Evolutionary conservation across 2,888 invertebrate species (phyloP).

Genomic region (Drymonia ruficornis): DNA sequence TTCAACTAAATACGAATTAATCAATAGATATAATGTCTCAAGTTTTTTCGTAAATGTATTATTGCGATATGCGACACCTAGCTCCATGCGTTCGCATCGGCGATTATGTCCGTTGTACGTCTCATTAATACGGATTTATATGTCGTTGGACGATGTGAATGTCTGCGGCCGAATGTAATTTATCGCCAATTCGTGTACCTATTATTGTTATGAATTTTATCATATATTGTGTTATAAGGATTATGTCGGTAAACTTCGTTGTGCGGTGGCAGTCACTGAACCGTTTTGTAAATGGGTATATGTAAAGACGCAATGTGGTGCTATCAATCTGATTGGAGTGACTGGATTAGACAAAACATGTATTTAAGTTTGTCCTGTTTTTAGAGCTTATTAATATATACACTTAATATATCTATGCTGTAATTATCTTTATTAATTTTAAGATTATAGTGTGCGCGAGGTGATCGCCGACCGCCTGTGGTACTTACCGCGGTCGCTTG

Average conservation of each 20-base stretch:
- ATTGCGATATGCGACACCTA: background rate
- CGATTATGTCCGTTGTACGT: too few relatives aligned
- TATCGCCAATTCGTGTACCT: conserved; percentile 29
- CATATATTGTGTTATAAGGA: conserved; percentile 31
- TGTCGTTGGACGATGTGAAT: too few relatives aligned
- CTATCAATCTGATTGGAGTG: conserved; percentile 75
- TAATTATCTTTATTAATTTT: conserved; percentile 80
- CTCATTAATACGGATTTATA: too few relatives aligned
- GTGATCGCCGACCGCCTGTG: conserved; percentile 42
- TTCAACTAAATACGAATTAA: conserved; percentile 45
- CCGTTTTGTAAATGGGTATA: conserved; percentile 54
- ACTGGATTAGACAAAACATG: conserved; percentile 72
- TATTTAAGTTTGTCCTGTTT: conserved; percentile 80
- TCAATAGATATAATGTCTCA: conserved; percentile 27
- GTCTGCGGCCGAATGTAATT: conserved; percentile 10
- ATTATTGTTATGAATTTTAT: conserved; percentile 35
- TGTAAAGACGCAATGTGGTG: conserved; percentile 68
- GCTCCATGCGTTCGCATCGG: background rate
- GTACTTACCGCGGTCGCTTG: conserved; percentile 38
- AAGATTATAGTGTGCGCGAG: conserved; percentile 66
- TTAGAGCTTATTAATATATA: conserved; percentile 84
- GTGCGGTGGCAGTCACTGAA: conserved; percentile 59
- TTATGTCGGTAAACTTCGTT: conserved; percentile 25
- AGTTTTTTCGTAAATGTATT: conserved; percentile 21
- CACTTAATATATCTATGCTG: conserved; percentile 75